Evolutionary conservation across 2,888 invertebrate genomes (phyloP), one percentile per base, ranked within the genome.

Genomic region (Brenthis hecate): DNA sequence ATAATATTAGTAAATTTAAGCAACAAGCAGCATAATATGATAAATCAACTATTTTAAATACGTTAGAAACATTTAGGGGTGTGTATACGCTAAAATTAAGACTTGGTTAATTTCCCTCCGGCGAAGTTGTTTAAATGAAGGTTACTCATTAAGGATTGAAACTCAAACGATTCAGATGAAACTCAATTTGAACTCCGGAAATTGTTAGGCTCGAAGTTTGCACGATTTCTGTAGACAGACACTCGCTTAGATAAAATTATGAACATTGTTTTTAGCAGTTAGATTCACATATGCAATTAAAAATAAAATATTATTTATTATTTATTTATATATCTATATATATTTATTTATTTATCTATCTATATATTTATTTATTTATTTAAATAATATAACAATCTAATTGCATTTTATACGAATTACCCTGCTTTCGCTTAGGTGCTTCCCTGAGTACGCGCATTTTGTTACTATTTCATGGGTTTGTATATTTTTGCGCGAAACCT

Each of bases 111-210:
- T 77, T 78, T 75, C 73, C 75, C 75, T 71, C 73, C 72, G 68
- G 74, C 73, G 67, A 74, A 79, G 76, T 79, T 76, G 72, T 76
- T 80, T 79, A 81, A 19, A 81, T 81, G 79, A 81, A 77, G 77
- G 76, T 74, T 74, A 77, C 80, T 81, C 78, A 81, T 82, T 80
- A 81, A 79, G 77, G 76, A 80, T 79, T 79, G 79, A 78, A 81
- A 80, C 80, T 81, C 79, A 78, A 81, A 79, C 76, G 76, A 74
- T 78, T 76, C 77, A 62, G 71, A 71, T 71, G 71, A 73, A 80
- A 80, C 78, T 80, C 78, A 75, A 80, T 80, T 80, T 76, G 70
- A 73, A 78, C 77, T 76, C 75, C 72, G 74, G 72, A 74, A 78
- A 78, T 77, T 79, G 75, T 73, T 74, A 71, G 75, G 74, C 71